Conservation (phyloP, 2,113 vertebrate genomes). For the Charadrius vociferus region DNA sequence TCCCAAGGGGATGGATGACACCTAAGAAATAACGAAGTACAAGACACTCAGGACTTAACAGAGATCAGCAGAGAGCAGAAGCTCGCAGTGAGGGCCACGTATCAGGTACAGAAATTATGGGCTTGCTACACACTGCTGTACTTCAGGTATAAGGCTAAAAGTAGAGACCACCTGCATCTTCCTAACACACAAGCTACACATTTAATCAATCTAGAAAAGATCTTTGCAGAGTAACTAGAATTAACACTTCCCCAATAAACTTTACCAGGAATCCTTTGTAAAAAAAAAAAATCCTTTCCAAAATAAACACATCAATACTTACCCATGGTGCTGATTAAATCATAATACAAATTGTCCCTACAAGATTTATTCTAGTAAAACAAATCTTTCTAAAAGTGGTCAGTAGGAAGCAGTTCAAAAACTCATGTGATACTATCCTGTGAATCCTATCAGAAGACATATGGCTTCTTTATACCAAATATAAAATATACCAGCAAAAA, state of each 20-base stretch:
- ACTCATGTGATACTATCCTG: not conserved
- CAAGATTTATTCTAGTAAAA: not conserved
- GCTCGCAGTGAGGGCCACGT: accelerated
- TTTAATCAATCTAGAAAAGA: not conserved
- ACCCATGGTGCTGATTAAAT: not conserved
- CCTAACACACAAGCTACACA: not conserved
- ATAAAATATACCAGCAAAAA: not conserved
- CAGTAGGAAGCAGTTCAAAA: not conserved
- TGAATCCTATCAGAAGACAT: not conserved
- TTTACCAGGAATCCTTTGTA: not conserved
- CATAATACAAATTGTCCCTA: not conserved
- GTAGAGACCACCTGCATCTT: not conserved
- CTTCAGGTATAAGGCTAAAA: not conserved
- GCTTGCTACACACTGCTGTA: not conserved
- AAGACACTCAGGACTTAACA: not conserved
- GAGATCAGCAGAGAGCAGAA: not conserved
- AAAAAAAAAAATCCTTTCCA: not conserved
- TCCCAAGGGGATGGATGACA: not conserved
- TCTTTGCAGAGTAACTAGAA: not conserved
- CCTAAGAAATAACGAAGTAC: not conserved
- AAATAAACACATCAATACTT: not conserved
- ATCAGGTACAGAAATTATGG: accelerated
- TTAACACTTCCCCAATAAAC: not conserved
- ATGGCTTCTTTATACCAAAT: not conserved
- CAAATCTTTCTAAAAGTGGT: not conserved